Base-by-base conservation (phyloP, 2,113 vertebrate species). In the Sarotherodon lohbergeri region DNA sequence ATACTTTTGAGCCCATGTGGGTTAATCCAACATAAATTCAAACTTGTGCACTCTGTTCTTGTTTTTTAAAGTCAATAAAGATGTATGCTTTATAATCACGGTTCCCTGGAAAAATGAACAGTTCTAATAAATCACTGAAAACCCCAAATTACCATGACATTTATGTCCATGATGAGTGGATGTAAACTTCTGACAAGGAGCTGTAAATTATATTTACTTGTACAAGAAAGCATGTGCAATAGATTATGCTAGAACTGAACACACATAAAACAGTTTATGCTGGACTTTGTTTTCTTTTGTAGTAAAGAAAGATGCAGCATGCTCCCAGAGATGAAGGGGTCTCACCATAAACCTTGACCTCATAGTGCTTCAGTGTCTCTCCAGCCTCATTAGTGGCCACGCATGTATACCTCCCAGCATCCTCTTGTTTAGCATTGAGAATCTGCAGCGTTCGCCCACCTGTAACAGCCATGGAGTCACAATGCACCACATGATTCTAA, bases 341-440 rank as follows among this genome's bases (percentile, higher is more conserved):
- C 98, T 91, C 96, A 99, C 99, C 97, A 92, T 97, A 97, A 88
- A 99, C 98, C 88, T 98, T 98, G 88, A 99, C 96, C 94, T 98
- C 97, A 81, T 98, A 99, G 96, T 98, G 97, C 91, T 98, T 98
- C 39, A 97, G 91, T 43, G 96, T 97, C 88, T 98, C 97, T 63
- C 99, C 99, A 2, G 99, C 99, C 87, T 99, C 98, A 16, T 99
- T 99, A 2, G 97, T 97, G 84, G 99, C 99, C 63, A 98, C 93
- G 83, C 99, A 99, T 4, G 97, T 98, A 3, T 99, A 99, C 86
- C 97, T 97, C 32, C 98, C 99, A 86, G 97, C 91, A 14, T 96
- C 96, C 86, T 97, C 97, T 81, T 97, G 96, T 91, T 97, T 97
- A 1, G 98, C 97, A 39, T 95, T 98, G 32, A 99, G 96, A 86